Evolutionary conservation across 2,797 vertebrate species (phyloP).

Genomic region (Pseudomugil tenellus): DNA sequence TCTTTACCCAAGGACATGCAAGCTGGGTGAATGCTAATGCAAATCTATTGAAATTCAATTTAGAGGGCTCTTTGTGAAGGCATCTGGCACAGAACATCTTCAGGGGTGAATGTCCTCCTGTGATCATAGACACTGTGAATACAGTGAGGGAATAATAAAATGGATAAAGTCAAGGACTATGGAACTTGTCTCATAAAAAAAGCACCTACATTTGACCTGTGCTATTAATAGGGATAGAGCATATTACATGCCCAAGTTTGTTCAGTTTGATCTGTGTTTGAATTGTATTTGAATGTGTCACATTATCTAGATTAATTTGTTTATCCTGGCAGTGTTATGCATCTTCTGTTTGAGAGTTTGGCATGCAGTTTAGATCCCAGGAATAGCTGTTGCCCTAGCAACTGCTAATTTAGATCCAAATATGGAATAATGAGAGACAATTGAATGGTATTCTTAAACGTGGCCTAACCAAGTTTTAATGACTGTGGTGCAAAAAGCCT

Average conservation of each 20-base stretch:
- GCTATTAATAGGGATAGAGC: conserved; percentile 36
- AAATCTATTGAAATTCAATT: conserved; percentile 78
- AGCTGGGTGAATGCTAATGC: conserved; percentile 71
- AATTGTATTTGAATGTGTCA: conserved; percentile 76
- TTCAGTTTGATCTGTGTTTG: conserved; percentile 54
- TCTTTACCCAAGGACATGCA: conserved; percentile 66
- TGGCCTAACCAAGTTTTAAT: conserved; percentile 38
- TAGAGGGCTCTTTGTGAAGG: conserved; percentile 66
- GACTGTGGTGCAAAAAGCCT: conserved; percentile 4
- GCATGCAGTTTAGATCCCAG: conserved; percentile 60
- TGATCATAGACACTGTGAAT: conserved; percentile 50
- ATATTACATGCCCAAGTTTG: conserved; percentile 21
- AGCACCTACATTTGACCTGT: conserved; percentile 55
- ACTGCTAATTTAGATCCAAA: conserved; percentile 72
- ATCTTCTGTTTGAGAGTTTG: conserved; percentile 66
- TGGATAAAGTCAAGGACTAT: conserved; percentile 63
- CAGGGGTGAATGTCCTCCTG: conserved; percentile 62
- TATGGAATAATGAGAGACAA: conserved; percentile 58
- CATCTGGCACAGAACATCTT: conserved; percentile 65
- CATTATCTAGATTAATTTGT: conserved; percentile 73
- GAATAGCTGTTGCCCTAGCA: conserved; percentile 74
- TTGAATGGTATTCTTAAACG: conserved; percentile 51
- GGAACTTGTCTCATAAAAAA: conserved; percentile 40
- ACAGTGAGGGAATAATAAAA: conserved; percentile 69
- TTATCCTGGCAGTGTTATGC: conserved; percentile 67